phyloP scores from a whole-genome alignment of 64 coral and sea anemone species.

The Montipora capricornis region DNA sequence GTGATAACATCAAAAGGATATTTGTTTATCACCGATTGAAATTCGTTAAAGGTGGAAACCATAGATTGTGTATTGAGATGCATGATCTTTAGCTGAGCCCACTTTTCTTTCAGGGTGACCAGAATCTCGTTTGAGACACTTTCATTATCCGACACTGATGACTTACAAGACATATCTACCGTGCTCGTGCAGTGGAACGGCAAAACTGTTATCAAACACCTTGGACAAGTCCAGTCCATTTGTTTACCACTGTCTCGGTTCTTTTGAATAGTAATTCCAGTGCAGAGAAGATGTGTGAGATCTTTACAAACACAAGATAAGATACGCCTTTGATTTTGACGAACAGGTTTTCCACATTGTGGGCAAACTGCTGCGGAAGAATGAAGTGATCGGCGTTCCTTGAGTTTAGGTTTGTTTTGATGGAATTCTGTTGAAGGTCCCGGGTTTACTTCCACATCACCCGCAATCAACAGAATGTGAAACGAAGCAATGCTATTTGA shows the following conservation, averaged over 20 bases:
- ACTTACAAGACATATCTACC: neutral
- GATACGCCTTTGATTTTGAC: neutral
- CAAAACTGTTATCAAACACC: neutral
- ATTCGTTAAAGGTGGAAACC: neutral
- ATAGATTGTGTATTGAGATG: neutral
- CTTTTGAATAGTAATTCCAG: neutral
- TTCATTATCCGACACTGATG: neutral
- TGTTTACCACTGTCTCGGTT: neutral
- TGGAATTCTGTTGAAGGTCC: neutral
- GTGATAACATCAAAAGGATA: conserved; percentile 10
- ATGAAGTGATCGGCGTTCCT: neutral
- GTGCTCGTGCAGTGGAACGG: neutral
- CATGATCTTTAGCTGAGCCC: too few relatives aligned
- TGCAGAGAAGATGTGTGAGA: neutral
- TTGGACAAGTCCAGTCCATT: neutral
- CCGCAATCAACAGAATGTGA: neutral
- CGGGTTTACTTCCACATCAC: neutral
- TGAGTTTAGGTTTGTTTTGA: neutral
- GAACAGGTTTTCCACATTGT: neutral
- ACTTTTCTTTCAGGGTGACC: neutral
- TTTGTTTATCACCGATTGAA: neutral
- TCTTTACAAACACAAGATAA: neutral
- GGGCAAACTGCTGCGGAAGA: neutral
- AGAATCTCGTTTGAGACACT: neutral
- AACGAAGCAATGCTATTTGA: neutral